Percentiles rank a stretch among this genome's conserved stretches.
These are phyloP conservation scores for Nesidiocoris tenuis DNA, from an alignment of 2,888 invertebrate species.

Conservation along the genomic window DNA sequence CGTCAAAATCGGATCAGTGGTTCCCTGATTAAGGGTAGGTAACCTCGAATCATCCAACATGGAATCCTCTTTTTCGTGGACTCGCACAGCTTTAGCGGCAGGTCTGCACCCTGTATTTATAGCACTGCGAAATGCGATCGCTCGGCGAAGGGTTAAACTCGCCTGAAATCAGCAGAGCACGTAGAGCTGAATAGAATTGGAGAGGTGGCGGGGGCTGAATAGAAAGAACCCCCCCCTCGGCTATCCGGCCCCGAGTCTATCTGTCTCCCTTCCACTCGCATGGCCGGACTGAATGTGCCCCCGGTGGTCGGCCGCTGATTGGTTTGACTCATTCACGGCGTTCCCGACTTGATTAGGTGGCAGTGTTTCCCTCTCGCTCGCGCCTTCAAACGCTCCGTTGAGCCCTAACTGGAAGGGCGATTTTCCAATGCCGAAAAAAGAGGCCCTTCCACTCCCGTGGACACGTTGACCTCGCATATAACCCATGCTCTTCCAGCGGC, in stretches of 20 bases:
- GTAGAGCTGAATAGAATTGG: constrained; percentile 33
- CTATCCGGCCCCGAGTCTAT: background rate
- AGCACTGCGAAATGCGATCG: constrained; percentile 17
- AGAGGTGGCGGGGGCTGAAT: constrained; percentile 11
- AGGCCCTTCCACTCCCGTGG: background rate
- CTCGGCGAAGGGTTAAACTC: constrained; percentile 27
- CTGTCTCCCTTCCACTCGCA: background rate
- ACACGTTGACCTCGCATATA: background rate
- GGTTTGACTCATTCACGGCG: constrained; percentile 37
- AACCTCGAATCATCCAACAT: too few species aligned
- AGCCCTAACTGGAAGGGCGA: background rate
- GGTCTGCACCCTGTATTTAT: constrained; percentile 14
- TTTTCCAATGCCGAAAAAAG: background rate
- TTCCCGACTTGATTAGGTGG: constrained; percentile 29
- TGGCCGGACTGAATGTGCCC: constrained; percentile 1
- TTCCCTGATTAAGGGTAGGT: too few species aligned
- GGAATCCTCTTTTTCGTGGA: too few species aligned
- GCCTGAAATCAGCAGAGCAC: constrained; percentile 36
- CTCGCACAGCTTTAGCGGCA: too few species aligned
- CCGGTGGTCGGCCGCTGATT: constrained; percentile 30
- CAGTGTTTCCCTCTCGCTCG: constrained; percentile 8
- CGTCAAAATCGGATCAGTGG: too few species aligned
- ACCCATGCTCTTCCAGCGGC: too few species aligned
- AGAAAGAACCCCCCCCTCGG: constrained; percentile 8
- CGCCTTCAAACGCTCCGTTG: constrained; percentile 33